phyloP scores from a whole-genome alignment of 2,113 vertebrate genomes.

The Salvator merianae region DNA sequence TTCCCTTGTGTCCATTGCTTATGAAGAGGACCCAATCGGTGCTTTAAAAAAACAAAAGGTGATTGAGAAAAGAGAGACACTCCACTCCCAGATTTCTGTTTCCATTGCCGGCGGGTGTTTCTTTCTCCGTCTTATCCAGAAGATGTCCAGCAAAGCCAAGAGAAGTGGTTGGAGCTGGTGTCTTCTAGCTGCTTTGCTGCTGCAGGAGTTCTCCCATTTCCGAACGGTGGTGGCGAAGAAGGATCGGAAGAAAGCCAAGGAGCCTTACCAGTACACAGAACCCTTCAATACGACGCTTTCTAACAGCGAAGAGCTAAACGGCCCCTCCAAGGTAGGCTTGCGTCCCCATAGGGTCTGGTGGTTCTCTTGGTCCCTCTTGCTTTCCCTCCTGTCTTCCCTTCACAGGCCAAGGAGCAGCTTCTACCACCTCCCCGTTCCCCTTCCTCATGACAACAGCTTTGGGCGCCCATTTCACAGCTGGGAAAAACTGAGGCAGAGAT shows the following conservation, averaged over 20 bases:
- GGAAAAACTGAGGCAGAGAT: neutral
- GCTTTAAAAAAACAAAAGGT: too few species aligned
- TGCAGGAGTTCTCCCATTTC: slow-evolving; percentile 79
- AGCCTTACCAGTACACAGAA: slow-evolving; percentile 79
- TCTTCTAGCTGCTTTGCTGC: slow-evolving; percentile 76
- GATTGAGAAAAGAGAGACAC: too few species aligned
- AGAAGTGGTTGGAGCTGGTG: slow-evolving; percentile 83
- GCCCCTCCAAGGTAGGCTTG: slow-evolving; percentile 82
- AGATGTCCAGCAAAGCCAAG: slow-evolving; percentile 56
- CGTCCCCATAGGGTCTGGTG: too few species aligned
- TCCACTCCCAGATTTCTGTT: neutral
- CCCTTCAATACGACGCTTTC: slow-evolving; percentile 81
- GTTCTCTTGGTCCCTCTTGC: too few species aligned
- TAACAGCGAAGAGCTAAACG: slow-evolving; percentile 82
- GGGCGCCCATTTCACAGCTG: slow-evolving; percentile 10
- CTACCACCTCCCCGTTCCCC: too few species aligned
- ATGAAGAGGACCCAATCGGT: neutral
- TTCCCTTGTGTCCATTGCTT: too few species aligned
- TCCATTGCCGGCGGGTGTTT: neutral
- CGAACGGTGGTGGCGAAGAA: slow-evolving; percentile 77
- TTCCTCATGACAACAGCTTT: too few species aligned
- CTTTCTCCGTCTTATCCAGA: neutral
- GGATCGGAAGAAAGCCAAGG: slow-evolving; percentile 81
- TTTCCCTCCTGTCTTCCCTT: too few species aligned
- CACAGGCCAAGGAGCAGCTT: too few species aligned